A percentile compares a stretch with the other conserved stretches of the same genome.
phyloP scores from a whole-genome alignment of 2,888 invertebrate genomes.

The Pammene fasciana region DNA sequence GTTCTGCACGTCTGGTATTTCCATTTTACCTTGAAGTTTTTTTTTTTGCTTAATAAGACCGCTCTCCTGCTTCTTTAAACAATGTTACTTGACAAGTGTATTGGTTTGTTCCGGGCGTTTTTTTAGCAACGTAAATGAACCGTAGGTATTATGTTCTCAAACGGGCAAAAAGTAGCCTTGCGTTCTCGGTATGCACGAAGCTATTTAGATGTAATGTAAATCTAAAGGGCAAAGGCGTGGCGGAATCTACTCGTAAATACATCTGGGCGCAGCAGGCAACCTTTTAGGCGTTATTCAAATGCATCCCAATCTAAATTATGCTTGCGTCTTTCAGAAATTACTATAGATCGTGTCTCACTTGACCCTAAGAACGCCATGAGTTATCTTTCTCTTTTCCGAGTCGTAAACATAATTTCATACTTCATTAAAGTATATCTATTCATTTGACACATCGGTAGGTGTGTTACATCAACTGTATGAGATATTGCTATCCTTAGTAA shows the following conservation, averaged over 20 bases:
- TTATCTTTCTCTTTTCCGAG: slow-evolving; percentile 29
- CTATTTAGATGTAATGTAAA: slow-evolving; percentile 73
- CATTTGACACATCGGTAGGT: slow-evolving; percentile 31
- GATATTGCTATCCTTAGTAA: slow-evolving; percentile 19
- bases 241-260: slow-evolving; percentile 71
- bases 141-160: slow-evolving; percentile 43
- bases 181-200: slow-evolving; percentile 61
- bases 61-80: slow-evolving; percentile 42
- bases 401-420: slow-evolving; percentile 33
- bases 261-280: slow-evolving; percentile 79
- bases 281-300: slow-evolving; percentile 68
- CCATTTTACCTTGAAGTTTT: slow-evolving; percentile 39
- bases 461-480: neutral
- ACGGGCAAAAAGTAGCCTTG: slow-evolving; percentile 53
- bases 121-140: slow-evolving; percentile 33
- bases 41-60: slow-evolving; percentile 37
- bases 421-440: slow-evolving; percentile 27
- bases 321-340: slow-evolving; percentile 23
- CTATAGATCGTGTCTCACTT: slow-evolving; percentile 33
- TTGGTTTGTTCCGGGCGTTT: slow-evolving; percentile 42
- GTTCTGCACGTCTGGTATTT: slow-evolving; percentile 26
- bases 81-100: slow-evolving; percentile 43
- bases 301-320: slow-evolving; percentile 40
- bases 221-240: slow-evolving; percentile 78
- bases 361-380: slow-evolving; percentile 32